These are phyloP conservation scores for Etheostoma nigrum DNA, from an alignment of 2,797 vertebrate genomes.

Conservation along the genomic window DNA sequence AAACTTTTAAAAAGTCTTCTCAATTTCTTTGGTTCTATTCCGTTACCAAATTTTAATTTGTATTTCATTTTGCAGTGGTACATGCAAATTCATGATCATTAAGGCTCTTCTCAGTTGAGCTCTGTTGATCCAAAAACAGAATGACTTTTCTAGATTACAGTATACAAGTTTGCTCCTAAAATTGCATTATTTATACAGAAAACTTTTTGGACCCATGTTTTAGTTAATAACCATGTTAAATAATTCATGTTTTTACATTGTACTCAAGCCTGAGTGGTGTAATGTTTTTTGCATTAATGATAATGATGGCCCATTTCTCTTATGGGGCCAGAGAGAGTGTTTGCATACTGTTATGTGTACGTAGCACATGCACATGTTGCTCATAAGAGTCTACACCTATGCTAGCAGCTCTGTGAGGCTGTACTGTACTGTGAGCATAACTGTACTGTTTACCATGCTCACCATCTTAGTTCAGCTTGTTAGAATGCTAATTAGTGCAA, in stretches of 20 bases:
- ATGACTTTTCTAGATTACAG: neutral
- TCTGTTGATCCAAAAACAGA: constrained; percentile 9
- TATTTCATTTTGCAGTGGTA: neutral
- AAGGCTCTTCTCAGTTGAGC: neutral
- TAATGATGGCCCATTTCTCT: constrained; percentile 55
- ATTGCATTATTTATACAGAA: constrained; percentile 57
- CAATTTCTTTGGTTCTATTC: constrained; percentile 1
- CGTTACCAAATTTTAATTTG: too few relatives aligned
- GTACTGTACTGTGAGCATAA: neutral
- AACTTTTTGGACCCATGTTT: constrained; percentile 44
- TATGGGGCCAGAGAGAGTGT: constrained; percentile 5
- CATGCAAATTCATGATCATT: neutral
- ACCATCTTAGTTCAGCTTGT: neutral
- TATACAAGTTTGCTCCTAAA: constrained; percentile 33
- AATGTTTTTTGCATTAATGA: constrained; percentile 69
- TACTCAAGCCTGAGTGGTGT: constrained; percentile 46
- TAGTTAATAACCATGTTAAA: constrained; percentile 58
- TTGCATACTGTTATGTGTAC: constrained; percentile 18
- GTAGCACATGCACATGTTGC: constrained; percentile 15
- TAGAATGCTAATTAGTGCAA: neutral
- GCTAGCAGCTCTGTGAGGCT: constrained; percentile 7
- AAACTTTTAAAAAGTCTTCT: constrained; percentile 65
- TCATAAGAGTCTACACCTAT: neutral
- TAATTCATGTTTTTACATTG: constrained; percentile 60
- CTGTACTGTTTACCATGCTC: neutral